Evolutionary conservation across 2,113 vertebrate genomes (phyloP).

Genomic region (Machaerirhynchus nigripectus): DNA sequence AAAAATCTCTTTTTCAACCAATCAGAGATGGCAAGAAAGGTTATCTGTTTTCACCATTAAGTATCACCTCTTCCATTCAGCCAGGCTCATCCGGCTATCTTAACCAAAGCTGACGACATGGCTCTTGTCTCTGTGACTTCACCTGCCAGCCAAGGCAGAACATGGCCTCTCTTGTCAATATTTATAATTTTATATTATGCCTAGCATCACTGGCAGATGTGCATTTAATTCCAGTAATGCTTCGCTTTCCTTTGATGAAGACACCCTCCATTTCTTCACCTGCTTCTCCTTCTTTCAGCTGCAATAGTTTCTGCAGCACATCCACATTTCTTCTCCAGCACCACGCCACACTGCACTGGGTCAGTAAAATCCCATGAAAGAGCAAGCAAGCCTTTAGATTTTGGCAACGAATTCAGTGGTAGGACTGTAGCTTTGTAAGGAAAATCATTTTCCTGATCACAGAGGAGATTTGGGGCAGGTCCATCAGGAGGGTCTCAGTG

Average conservation of each 20-base stretch:
- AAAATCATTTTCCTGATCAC: background rate
- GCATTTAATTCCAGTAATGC: background rate
- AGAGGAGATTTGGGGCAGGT: background rate
- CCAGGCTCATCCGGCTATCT: background rate
- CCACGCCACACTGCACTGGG: background rate
- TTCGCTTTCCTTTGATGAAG: background rate
- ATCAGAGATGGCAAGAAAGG: background rate
- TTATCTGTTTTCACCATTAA: background rate
- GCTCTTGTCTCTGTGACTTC: background rate
- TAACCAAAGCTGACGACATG: background rate
- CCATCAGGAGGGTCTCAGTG: background rate
- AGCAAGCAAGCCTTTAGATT: background rate
- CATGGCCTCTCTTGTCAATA: background rate
- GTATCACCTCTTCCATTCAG: background rate
- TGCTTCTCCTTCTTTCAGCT: background rate
- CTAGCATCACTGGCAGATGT: background rate
- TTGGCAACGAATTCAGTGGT: background rate
- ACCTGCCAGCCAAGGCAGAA: background rate
- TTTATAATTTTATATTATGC: slow-evolving; percentile 35
- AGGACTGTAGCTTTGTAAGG: background rate
- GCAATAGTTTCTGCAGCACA: background rate
- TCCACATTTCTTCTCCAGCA: background rate
- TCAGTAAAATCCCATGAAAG: background rate
- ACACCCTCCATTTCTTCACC: background rate
- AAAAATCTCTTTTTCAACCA: background rate